Conservation (phyloP, 2,113 vertebrate genomes). For the Tor tambroides region DNA sequence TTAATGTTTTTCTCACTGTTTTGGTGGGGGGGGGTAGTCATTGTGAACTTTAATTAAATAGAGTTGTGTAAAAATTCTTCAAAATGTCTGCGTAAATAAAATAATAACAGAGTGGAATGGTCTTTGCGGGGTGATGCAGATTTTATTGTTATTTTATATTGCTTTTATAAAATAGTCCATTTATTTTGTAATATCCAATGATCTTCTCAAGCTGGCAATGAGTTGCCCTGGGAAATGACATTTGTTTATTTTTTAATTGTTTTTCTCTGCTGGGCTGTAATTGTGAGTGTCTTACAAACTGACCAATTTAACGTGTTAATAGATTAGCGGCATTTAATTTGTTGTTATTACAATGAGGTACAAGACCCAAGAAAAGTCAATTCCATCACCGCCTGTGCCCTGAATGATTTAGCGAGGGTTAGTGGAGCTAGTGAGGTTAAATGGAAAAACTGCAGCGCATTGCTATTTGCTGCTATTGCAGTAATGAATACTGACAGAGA, state of each 20-base stretch:
- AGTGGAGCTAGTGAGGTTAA: constrained; percentile 67
- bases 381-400: constrained; percentile 65
- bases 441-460: constrained; percentile 65
- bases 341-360: constrained; percentile 72
- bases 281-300: constrained; percentile 49
- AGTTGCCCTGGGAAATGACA: constrained; percentile 35
- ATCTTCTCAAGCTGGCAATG: constrained; percentile 31
- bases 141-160: neutral
- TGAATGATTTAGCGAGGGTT: constrained; percentile 69
- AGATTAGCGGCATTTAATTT: constrained; percentile 57
- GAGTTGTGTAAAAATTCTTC: neutral
- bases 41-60: neutral
- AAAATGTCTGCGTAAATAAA: neutral
- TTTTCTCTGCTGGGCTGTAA: constrained; percentile 20
- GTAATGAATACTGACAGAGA: constrained; percentile 68
- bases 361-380: constrained; percentile 67
- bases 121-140: no score
- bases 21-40: neutral
- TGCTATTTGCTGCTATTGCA: constrained; percentile 66
- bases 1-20: no score
- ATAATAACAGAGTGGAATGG: neutral
- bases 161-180: neutral
- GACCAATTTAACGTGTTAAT: constrained; percentile 67
- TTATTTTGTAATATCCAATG: neutral
- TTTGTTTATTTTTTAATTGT: constrained; percentile 35